Evolutionary conservation across 1,140 invertebrate genomes (phyloP).

Genomic region (Arion vulgaris): DNA sequence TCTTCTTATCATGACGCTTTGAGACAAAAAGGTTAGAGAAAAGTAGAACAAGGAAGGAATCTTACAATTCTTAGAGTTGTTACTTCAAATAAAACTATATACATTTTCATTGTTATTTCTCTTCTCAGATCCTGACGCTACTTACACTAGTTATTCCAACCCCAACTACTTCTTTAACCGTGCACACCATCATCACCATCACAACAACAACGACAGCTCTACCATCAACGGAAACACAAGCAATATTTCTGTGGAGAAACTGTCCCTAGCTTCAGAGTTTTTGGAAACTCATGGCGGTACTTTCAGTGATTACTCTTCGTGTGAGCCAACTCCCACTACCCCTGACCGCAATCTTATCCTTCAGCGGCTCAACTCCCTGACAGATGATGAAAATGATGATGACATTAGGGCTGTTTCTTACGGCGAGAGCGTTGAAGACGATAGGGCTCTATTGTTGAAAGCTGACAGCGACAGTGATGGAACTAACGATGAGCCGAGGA

Average conservation of each 20-base stretch:
- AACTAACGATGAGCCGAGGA: slow-evolving; percentile 6
- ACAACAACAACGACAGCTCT: slow-evolving; percentile 41
- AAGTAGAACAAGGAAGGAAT: too few species aligned
- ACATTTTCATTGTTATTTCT: too few species aligned
- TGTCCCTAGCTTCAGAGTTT: slow-evolving; percentile 18
- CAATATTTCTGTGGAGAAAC: slow-evolving; percentile 32
- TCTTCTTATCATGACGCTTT: too few species aligned
- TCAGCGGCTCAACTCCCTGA: slow-evolving; percentile 44
- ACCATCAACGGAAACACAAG: slow-evolving; percentile 42
- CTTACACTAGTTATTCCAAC: slow-evolving; percentile 62
- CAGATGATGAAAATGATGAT: slow-evolving; percentile 45
- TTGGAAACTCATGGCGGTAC: slow-evolving; percentile 13
- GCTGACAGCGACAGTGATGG: slow-evolving; percentile 4
- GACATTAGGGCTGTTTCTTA: slow-evolving; percentile 43
- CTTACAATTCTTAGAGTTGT: too few species aligned
- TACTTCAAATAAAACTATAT: too few species aligned
- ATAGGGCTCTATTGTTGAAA: slow-evolving; percentile 24
- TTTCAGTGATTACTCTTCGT: slow-evolving; percentile 45
- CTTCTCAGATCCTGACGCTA: slow-evolving; percentile 57
- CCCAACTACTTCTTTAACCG: slow-evolving; percentile 61
- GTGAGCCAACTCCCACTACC: slow-evolving; percentile 41
- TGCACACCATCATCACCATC: slow-evolving; percentile 39
- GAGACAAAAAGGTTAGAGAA: too few species aligned
- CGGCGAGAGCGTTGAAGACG: slow-evolving; percentile 38
- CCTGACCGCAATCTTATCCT: slow-evolving; percentile 45